phyloP scores from a whole-genome alignment of 1,140 invertebrate species.

The Paraescarpia echinospica region DNA sequence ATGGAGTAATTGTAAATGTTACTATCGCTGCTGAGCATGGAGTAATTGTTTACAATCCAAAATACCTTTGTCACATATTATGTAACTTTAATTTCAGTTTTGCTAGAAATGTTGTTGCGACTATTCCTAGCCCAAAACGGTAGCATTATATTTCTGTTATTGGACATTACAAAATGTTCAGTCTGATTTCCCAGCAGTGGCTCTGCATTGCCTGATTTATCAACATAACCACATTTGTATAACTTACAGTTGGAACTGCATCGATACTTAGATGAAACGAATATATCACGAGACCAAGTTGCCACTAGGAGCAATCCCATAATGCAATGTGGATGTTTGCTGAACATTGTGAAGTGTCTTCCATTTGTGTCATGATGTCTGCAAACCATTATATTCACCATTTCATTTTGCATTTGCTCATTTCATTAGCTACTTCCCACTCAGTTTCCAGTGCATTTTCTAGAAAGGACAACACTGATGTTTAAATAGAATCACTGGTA shows the following conservation, averaged over 20 bases:
- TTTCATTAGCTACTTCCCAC: not conserved
- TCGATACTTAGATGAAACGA: too few species aligned
- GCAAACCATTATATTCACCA: not conserved
- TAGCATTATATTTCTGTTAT: not conserved
- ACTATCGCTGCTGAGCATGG: not conserved
- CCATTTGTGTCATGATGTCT: not conserved
- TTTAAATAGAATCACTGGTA: not conserved
- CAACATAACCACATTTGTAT: too few species aligned
- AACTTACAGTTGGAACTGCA: too few species aligned
- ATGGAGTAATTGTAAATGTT: not conserved
- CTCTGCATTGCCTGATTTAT: too few species aligned
- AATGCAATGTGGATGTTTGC: too few species aligned
- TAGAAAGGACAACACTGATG: not conserved
- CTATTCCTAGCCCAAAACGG: not conserved
- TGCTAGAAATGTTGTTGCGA: not conserved
- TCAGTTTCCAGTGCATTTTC: not conserved
- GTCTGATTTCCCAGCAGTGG: too few species aligned
- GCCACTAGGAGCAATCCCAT: too few species aligned
- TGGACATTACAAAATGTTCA: too few species aligned
- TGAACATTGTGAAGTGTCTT: too few species aligned
- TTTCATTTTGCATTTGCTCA: not conserved
- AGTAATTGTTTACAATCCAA: not conserved
- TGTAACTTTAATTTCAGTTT: not conserved
- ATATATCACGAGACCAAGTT: too few species aligned
- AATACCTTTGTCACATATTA: not conserved